Conservation (phyloP, 2,797 vertebrate genomes). For the Pangasius mekongensis region DNA sequence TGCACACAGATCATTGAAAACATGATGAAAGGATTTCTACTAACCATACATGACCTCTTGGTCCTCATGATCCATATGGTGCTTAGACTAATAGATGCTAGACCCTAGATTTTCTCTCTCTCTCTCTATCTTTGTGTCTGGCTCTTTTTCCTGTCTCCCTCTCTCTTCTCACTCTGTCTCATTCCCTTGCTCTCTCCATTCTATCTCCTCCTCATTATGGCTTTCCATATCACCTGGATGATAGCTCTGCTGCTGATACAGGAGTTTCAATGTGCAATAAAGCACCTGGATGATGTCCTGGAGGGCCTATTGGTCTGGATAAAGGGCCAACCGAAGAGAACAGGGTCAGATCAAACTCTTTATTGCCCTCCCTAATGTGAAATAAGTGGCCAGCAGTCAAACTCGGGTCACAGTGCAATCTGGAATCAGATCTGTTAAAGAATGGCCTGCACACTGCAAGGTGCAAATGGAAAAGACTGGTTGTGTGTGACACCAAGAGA, state of each 20-base stretch:
- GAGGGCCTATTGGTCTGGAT: slow-evolving; percentile 71
- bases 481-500: slow-evolving; percentile 33
- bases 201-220: slow-evolving; percentile 67
- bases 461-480: slow-evolving; percentile 54
- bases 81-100: background rate
- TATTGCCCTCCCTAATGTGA: slow-evolving; percentile 65
- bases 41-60: slow-evolving; percentile 37
- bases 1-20: slow-evolving; percentile 31
- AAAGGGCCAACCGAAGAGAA: slow-evolving; percentile 65
- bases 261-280: slow-evolving; percentile 69
- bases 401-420: slow-evolving; percentile 45
- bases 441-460: slow-evolving; percentile 34
- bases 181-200: slow-evolving; percentile 33
- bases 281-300: slow-evolving; percentile 67
- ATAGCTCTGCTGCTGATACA: slow-evolving; percentile 66
- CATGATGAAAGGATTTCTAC: slow-evolving; percentile 6
- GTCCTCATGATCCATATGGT: slow-evolving; percentile 6
- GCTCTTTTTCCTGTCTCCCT: background rate
- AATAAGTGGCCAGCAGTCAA: slow-evolving; percentile 56
- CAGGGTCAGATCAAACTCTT: slow-evolving; percentile 74
- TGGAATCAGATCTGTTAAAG: slow-evolving; percentile 51
- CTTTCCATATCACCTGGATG: slow-evolving; percentile 66
- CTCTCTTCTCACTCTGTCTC: slow-evolving; percentile 20
- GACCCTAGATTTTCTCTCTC: background rate
- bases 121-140: slow-evolving; percentile 35